A percentile compares a stretch with the other conserved stretches of the same genome.
phyloP scores from a whole-genome alignment of 2,888 invertebrate genomes.

The Leptarthrus brevirostris region DNA sequence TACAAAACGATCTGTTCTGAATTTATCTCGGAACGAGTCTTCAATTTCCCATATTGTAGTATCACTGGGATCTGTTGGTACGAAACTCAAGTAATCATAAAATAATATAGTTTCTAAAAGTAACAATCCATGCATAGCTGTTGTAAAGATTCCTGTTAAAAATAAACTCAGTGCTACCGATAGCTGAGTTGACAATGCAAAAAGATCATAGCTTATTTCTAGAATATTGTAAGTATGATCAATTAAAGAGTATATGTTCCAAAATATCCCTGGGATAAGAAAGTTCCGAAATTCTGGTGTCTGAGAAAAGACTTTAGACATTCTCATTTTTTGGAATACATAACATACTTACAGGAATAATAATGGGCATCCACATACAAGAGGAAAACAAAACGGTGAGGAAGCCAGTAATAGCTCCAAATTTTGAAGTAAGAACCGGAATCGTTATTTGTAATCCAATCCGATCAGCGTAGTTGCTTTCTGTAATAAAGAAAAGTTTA shows the following conservation, averaged over 20 bases:
- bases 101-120: conserved; percentile 58
- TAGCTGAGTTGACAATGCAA: conserved; percentile 55
- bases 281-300: conserved; percentile 54
- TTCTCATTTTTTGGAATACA: background rate
- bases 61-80: conserved; percentile 18
- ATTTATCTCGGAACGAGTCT: background rate
- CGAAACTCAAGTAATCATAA: conserved; percentile 56
- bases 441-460: conserved; percentile 56
- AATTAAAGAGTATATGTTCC: conserved; percentile 58
- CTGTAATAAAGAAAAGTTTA: conserved; percentile 53
- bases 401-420: conserved; percentile 57
- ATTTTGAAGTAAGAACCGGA: conserved; percentile 57
- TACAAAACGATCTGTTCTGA: background rate
- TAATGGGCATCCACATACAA: conserved; percentile 54
- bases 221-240: conserved; percentile 57
- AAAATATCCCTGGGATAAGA: conserved; percentile 57
- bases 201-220: conserved; percentile 57
- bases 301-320: conserved; percentile 44
- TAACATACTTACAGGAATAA: conserved; percentile 55
- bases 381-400: conserved; percentile 56
- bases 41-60: conserved; percentile 39
- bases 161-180: conserved; percentile 55
- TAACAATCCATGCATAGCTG: conserved; percentile 57
- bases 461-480: conserved; percentile 55
- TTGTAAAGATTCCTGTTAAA: conserved; percentile 57